Base-by-base conservation (phyloP, 2,113 vertebrate species). In the Zosterops japonicus region DNA sequence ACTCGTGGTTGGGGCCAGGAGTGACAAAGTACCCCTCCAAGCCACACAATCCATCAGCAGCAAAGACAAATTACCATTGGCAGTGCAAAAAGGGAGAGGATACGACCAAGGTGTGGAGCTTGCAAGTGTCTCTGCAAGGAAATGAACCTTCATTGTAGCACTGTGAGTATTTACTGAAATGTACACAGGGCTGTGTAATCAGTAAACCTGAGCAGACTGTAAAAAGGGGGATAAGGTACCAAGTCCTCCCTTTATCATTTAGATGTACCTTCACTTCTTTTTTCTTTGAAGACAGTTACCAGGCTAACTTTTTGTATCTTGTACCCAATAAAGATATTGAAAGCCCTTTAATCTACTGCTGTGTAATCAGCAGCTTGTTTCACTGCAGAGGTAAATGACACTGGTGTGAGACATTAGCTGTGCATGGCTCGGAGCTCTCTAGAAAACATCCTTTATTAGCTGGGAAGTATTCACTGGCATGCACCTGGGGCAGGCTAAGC, bases 331-430 rank as follows among this genome's bases (percentile, higher is more conserved):
- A 95, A 92, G 87, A 59, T 77, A 93, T 31, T 91, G 63, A 90
- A 95, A 95, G 16, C 71, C 74, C 71, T 93, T 91, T 80, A 94
- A 95, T 95, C 69, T 61, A 44, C 81, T 61, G 67, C 89, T 94
- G 42, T 35, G 25, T 74, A 93, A 83, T 86, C 82, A 97, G 67
- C n/a, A 76, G 24, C 31, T 89, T 89, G 59, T 90, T 94, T 88
- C 24, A 0, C 70, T 53, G 39, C 6, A 0, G 75, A 90, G 33
- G 33, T 83, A 76, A 88, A 76, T 1, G 6, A 22, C 4, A 2
- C 42, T 57, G 35, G 44, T 36, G 42, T 87, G 57, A 95, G 49
- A 46, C 16, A 42, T 82, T 20, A 79, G 55, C 46, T 89, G 49
- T 76, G 42, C 25, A 7, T 16, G 21, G 36, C 71, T 77, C 0